Percentiles rank a stretch among this genome's conserved stretches.
These are phyloP conservation scores for Spizaetus ornatus DNA, from an alignment of 2,113 vertebrate species.

Conservation along the genomic window DNA sequence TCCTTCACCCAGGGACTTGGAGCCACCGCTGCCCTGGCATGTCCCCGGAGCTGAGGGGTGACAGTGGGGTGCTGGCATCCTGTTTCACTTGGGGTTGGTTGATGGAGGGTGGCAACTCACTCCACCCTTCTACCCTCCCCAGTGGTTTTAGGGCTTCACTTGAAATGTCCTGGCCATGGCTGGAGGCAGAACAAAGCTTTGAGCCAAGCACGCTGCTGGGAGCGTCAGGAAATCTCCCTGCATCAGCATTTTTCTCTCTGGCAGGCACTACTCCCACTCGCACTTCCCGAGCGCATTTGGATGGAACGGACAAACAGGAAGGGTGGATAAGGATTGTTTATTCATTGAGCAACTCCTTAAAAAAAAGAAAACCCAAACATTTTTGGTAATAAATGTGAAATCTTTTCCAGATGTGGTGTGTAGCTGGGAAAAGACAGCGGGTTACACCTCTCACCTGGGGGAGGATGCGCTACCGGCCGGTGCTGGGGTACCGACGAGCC, in stretches of 20 bases:
- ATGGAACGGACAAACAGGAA: constrained; percentile 29
- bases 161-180: neutral
- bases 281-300: neutral
- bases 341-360: constrained; percentile 64
- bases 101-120: neutral
- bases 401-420: constrained; percentile 44
- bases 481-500: neutral
- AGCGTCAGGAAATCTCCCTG: neutral
- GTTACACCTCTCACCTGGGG: neutral
- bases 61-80: neutral
- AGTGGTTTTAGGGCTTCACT: neutral
- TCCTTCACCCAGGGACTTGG: neutral
- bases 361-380: constrained; percentile 41
- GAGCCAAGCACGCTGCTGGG: neutral
- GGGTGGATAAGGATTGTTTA: constrained; percentile 69
- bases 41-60: fast-evolving
- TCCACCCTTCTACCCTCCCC: neutral
- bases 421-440: neutral
- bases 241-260: constrained; percentile 36
- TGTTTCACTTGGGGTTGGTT: neutral
- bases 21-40: neutral
- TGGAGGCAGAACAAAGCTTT: constrained; percentile 14
- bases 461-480: neutral
- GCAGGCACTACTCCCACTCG: neutral
- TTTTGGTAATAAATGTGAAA: constrained; percentile 73